Percentiles rank a stretch among this genome's conserved stretches.
Evolutionary conservation across 2,797 vertebrate genomes (phyloP).

Genomic region (Tenualosa ilisha): DNA sequence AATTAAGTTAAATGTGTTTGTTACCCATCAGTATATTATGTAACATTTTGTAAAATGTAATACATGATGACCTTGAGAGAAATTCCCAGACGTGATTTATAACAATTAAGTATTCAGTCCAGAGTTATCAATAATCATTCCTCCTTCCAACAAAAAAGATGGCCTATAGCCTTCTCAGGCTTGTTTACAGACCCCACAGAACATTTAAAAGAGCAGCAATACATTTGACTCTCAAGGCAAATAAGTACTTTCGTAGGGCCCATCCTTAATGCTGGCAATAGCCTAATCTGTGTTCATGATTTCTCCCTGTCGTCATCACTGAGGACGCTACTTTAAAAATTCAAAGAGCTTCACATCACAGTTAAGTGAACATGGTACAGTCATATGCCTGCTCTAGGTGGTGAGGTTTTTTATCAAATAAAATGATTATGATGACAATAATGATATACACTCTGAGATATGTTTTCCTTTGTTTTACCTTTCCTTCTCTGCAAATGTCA

Average conservation of each 20-base stretch:
- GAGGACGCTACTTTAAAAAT: constrained; percentile 44
- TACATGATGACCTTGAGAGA: constrained; percentile 30
- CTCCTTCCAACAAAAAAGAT: constrained; percentile 74
- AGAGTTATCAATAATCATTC: constrained; percentile 84
- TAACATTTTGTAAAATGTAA: not conserved
- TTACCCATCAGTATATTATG: constrained; percentile 44
- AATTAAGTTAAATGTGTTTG: not conserved
- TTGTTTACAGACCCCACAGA: constrained; percentile 77
- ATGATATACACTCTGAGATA: not conserved
- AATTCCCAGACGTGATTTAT: constrained; percentile 56
- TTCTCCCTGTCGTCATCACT: constrained; percentile 49
- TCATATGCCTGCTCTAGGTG: not conserved
- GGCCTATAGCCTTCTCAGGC: constrained; percentile 65
- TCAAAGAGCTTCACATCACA: not conserved
- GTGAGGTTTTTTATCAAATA: not conserved
- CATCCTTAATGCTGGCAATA: constrained; percentile 56
- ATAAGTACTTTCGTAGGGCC: constrained; percentile 49
- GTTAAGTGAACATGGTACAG: not conserved
- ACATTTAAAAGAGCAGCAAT: constrained; percentile 75
- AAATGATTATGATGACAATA: not conserved
- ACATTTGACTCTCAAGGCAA: constrained; percentile 73
- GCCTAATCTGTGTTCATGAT: constrained; percentile 60
- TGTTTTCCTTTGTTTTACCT: not conserved
- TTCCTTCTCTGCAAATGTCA: not conserved
- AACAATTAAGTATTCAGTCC: constrained; percentile 84